These are phyloP conservation scores for Cephalopterus ornatus DNA, from an alignment of 2,113 vertebrate genomes.

Conservation along the genomic window DNA sequence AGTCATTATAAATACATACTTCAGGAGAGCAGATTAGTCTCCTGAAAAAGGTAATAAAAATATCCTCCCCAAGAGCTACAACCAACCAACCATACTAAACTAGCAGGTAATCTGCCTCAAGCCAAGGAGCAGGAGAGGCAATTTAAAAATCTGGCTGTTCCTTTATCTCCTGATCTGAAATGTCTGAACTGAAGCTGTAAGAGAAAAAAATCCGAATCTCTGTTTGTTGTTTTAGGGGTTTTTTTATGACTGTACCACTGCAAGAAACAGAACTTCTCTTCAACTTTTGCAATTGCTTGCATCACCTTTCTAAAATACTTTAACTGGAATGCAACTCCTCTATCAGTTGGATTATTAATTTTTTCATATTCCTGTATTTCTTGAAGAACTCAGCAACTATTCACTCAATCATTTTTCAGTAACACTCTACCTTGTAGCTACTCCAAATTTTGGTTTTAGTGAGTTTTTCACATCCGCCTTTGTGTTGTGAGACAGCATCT, in stretches of 20 bases:
- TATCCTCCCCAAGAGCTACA: not conserved
- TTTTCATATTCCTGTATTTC: not conserved
- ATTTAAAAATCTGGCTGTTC: not conserved
- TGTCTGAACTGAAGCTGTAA: not conserved
- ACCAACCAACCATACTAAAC: not conserved
- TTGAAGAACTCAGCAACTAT: not conserved
- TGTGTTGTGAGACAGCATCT: not conserved
- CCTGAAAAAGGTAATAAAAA: not conserved
- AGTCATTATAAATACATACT: not conserved
- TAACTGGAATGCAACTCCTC: not conserved
- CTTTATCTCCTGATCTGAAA: not conserved
- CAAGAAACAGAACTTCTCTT: not conserved
- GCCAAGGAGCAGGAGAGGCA: not conserved
- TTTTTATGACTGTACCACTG: not conserved
- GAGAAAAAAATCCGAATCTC: not conserved
- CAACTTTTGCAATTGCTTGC: not conserved
- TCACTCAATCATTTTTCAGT: not conserved
- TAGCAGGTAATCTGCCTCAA: not conserved
- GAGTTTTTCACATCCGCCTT: not conserved
- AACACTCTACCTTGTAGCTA: not conserved
- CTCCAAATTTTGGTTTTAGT: not conserved
- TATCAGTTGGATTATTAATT: not conserved
- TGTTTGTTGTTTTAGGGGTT: not conserved
- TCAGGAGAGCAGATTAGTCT: not conserved
- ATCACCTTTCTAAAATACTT: not conserved